Evolutionary conservation across 2,113 vertebrate genomes (phyloP), one percentile per base, ranked within the genome.

Genomic region (Rhinogobius similis): DNA sequence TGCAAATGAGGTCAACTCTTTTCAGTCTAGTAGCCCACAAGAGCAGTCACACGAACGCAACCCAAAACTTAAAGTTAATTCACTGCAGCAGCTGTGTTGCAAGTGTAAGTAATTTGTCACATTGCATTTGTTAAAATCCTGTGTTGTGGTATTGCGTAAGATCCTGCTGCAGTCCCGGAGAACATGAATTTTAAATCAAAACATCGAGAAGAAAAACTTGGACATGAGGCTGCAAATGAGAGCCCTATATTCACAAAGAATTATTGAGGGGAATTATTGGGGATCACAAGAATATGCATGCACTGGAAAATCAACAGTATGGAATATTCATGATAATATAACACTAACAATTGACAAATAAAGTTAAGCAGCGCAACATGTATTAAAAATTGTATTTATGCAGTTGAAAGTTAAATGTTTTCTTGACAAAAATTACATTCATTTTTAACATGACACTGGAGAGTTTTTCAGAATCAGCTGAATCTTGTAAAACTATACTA

Each of bases 131-230:
- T 61, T 21, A 36, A 29, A 48, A 77, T 48, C 10, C 69, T 63
- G 67, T 72, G 67, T 67, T 39, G 64, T 65, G 63, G 18, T 10
- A n/a, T 64, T 77, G 21, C 62, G 43, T 63, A 64, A 68, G 20
- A 41, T 58, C 58, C 39, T 18, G 48, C 39, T 41, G 53, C 65
- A 68, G 58, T 63, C 20, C 44, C 14, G 18, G 36, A 21, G 56
- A 63, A 70, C 62, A 64, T 62, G 6, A 27, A 62, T 43, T 43
- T 63, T 43, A 43, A 12, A 63, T 63, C 21, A 24, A 24, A 38
- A 63, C 61, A 39, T n/a, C n/a, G n/a, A n/a, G n/a, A n/a, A n/a
- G 32, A 62, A 39, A 38, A 39, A 43, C 61, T 38, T 26, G 23
- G 23, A 55, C 52, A 55, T n/a, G 12, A 26, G 61, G 10, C 10